These are phyloP conservation scores for Acleris holmiana DNA, from an alignment of 2,888 invertebrate species.

Conservation along the genomic window DNA sequence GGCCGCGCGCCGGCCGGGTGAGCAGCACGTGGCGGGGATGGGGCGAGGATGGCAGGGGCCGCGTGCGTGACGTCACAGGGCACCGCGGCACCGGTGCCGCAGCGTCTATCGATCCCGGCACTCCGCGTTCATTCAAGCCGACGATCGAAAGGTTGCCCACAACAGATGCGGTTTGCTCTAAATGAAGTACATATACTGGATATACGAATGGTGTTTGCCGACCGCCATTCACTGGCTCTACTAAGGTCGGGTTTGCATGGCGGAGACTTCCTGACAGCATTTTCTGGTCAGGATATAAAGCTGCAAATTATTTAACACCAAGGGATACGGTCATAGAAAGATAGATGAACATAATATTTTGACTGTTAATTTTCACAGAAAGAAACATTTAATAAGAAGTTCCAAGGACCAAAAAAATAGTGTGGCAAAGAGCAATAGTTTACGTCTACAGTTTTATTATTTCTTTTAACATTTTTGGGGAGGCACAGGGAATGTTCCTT, in stretches of 20 bases:
- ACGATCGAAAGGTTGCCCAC: conserved; percentile 46
- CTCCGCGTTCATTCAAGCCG: conserved; percentile 55
- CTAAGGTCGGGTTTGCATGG: conserved; percentile 42
- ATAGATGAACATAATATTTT: no score
- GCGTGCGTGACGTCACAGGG: conserved; percentile 61
- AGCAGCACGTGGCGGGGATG: conserved; percentile 47
- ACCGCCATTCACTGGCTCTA: conserved; percentile 39
- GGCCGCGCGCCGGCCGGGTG: conserved; percentile 47
- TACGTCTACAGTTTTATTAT: no score
- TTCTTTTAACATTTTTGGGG: no score
- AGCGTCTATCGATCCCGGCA: conserved; percentile 53
- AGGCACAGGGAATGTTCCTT: no score
- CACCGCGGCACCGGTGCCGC: conserved; percentile 51
- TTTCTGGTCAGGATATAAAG: neutral
- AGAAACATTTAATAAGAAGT: no score
- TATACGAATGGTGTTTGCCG: conserved; percentile 40
- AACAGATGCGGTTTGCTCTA: conserved; percentile 29
- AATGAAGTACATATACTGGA: conserved; percentile 25
- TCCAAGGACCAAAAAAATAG: no score
- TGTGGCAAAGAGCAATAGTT: no score
- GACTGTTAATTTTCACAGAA: no score
- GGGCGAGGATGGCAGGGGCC: conserved; percentile 42
- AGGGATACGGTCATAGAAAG: no score
- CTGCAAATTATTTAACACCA: no score
- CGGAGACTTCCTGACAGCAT: neutral